Conservation (phyloP, 2,797 vertebrate genomes). For the Enteromius radiatus region DNA sequence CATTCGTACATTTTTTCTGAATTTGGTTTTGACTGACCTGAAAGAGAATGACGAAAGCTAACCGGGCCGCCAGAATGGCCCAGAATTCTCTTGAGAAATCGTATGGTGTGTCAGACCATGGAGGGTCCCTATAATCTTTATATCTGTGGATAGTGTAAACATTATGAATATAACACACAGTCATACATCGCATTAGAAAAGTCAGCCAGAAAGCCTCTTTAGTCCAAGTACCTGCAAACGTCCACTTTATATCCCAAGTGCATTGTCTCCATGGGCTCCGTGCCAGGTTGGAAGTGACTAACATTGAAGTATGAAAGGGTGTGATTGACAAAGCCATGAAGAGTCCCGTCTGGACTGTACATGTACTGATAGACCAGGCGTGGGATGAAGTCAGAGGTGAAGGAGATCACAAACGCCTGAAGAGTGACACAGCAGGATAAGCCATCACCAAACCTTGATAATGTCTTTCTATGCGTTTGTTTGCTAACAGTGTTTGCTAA, state of each 20-base stretch:
- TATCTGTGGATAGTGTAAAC: slow-evolving; percentile 65
- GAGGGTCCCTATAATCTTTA: slow-evolving; percentile 95
- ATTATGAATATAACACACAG: not conserved
- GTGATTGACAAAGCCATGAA: slow-evolving; percentile 96
- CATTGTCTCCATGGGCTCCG: slow-evolving; percentile 81
- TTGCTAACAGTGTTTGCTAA: too few relatives aligned
- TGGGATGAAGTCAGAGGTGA: slow-evolving; percentile 98
- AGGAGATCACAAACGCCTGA: slow-evolving; percentile 97
- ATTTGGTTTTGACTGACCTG: slow-evolving; percentile 78
- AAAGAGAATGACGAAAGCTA: slow-evolving; percentile 94
- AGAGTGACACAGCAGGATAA: slow-evolving; percentile 61
- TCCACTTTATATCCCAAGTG: slow-evolving; percentile 86
- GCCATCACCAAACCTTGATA: not conserved
- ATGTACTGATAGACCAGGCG: slow-evolving; percentile 95
- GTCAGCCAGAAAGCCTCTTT: not conserved
- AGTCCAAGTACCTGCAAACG: slow-evolving; percentile 86
- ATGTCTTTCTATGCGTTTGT: not conserved
- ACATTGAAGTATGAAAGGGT: slow-evolving; percentile 94
- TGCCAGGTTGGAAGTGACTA: slow-evolving; percentile 88
- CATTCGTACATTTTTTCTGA: too few relatives aligned
- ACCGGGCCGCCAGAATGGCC: slow-evolving; percentile 90
- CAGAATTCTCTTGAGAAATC: slow-evolving; percentile 95
- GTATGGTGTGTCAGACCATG: slow-evolving; percentile 88
- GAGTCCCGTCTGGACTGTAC: slow-evolving; percentile 91
- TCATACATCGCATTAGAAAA: not conserved